Evolutionary conservation across 2,797 vertebrate genomes (phyloP).

Genomic region (Otolemur crassicaudatus): DNA sequence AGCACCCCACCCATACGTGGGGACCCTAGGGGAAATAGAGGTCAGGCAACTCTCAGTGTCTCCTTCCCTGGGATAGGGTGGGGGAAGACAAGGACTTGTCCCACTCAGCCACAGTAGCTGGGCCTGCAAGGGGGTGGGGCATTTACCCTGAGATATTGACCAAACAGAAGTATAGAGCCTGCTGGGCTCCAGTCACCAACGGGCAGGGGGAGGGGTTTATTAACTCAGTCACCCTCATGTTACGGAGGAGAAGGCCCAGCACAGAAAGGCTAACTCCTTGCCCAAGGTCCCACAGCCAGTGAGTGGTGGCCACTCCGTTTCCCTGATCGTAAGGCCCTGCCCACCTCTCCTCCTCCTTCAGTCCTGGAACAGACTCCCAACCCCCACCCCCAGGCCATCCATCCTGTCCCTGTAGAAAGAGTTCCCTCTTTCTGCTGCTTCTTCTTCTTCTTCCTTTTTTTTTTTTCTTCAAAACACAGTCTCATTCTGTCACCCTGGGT

Average conservation of each 20-base stretch:
- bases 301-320: too few species aligned
- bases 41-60: not conserved
- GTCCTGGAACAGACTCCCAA: not conserved
- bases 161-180: not conserved
- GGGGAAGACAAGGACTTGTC: not conserved
- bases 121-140: fast-evolving
- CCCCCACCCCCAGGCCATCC: too few species aligned
- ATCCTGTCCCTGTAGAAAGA: too few species aligned
- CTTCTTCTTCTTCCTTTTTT: too few species aligned
- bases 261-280: not conserved
- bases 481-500: too few species aligned
- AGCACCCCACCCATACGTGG: fast-evolving
- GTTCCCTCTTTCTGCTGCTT: too few species aligned
- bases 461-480: too few species aligned
- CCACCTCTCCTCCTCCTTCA: not conserved
- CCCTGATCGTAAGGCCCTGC: too few species aligned
- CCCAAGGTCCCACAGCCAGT: not conserved
- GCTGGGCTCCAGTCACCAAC: not conserved
- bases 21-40: not conserved
- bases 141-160: not conserved
- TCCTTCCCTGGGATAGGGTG: not conserved
- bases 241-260: not conserved
- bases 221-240: not conserved
- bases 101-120: not conserved
- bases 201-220: too few species aligned